These are phyloP conservation scores for Selenia dentaria DNA, from an alignment of 2,888 invertebrate species.

Conservation along the genomic window DNA sequence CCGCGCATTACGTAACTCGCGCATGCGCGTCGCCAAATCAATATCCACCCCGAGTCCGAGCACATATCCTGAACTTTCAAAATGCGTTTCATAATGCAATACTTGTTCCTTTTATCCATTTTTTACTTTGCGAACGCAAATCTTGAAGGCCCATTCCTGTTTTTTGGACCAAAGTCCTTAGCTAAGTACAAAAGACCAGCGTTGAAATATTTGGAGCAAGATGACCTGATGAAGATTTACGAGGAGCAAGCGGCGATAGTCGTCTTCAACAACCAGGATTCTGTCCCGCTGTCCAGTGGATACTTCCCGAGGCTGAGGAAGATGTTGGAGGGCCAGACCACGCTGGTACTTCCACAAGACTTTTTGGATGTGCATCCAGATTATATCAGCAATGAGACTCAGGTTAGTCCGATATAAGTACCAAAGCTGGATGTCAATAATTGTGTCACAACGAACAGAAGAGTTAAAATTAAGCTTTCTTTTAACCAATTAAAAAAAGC, in stretches of 20 bases:
- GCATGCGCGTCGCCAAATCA: slow-evolving; percentile 33
- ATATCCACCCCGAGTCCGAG: slow-evolving; percentile 9
- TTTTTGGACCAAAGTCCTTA: slow-evolving; percentile 84
- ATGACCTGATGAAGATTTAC: slow-evolving; percentile 84
- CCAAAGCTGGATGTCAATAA: no score
- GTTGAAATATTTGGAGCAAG: slow-evolving; percentile 78
- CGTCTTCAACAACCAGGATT: slow-evolving; percentile 85
- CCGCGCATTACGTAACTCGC: slow-evolving; percentile 3
- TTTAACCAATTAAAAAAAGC: no score
- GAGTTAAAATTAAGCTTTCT: no score
- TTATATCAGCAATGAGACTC: slow-evolving; percentile 85
- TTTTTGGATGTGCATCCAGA: slow-evolving; percentile 84
- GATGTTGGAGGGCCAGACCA: slow-evolving; percentile 78
- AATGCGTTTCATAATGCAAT: slow-evolving; percentile 26
- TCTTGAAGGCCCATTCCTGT: slow-evolving; percentile 84
- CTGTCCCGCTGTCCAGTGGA: slow-evolving; percentile 78
- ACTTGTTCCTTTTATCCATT: slow-evolving; percentile 34
- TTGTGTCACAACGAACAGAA: no score
- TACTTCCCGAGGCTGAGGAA: slow-evolving; percentile 83
- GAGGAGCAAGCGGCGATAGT: slow-evolving; percentile 83
- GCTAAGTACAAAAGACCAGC: slow-evolving; percentile 77
- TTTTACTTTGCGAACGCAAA: slow-evolving; percentile 59
- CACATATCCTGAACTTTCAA: background rate
- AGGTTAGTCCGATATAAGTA: no score
- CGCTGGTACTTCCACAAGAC: slow-evolving; percentile 83